Percentiles rank a stretch among this genome's conserved stretches.
These are phyloP conservation scores for Pomacea canaliculata DNA, from an alignment of 2,888 invertebrate species.

Conservation along the genomic window DNA sequence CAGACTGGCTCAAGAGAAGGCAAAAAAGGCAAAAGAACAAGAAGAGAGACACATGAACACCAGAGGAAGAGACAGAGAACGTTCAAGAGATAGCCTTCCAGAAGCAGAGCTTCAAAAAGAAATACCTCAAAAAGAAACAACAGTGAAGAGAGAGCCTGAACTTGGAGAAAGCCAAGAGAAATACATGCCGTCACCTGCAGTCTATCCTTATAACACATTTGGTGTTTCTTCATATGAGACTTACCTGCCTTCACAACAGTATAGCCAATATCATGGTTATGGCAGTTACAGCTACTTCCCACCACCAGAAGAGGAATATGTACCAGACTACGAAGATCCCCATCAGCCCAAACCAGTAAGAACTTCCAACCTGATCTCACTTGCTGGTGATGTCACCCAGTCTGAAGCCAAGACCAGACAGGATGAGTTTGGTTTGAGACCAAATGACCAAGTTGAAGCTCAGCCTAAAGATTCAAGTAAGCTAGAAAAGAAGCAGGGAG, in stretches of 20 bases:
- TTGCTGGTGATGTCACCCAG: constrained; percentile 4
- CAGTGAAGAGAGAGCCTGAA: background rate
- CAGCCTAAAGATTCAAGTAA: background rate
- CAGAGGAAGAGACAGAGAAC: background rate
- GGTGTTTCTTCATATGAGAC: background rate
- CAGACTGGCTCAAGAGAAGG: constrained; percentile 13
- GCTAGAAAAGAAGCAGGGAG: background rate
- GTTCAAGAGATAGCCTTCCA: background rate
- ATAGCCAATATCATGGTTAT: background rate
- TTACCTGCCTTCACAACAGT: background rate
- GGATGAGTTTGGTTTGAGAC: background rate
- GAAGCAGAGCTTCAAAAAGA: background rate
- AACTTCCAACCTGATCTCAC: constrained; percentile 11
- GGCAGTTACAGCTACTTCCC: constrained; percentile 2
- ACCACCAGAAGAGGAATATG: background rate
- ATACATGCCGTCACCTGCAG: background rate
- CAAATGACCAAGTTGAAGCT: background rate
- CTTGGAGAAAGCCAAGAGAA: background rate
- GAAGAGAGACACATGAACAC: constrained; percentile 8
- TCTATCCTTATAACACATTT: background rate
- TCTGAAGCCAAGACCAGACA: background rate
- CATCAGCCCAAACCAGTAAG: constrained; percentile 1
- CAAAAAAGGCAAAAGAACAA: constrained; percentile 10
- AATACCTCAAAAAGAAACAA: background rate
- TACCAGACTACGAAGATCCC: constrained; percentile 2